Conservation (phyloP, 2,797 vertebrate genomes). For the Gallinago nigripennis region DNA sequence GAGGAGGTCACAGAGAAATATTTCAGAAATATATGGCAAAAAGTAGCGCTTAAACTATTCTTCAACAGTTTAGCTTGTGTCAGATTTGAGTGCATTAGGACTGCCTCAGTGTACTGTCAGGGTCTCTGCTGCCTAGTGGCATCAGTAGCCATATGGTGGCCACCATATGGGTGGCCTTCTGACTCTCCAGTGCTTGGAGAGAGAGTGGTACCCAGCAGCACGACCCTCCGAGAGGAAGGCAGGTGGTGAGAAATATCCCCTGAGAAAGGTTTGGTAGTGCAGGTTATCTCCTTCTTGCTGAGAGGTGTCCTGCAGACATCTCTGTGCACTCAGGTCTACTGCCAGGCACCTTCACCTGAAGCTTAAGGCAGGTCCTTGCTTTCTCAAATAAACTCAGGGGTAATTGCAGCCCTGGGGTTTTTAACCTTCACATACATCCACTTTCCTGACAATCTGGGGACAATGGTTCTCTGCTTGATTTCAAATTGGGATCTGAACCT, state of each 20-base stretch:
- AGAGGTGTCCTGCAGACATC: background rate
- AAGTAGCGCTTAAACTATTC: background rate
- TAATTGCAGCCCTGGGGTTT: background rate
- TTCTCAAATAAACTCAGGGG: background rate
- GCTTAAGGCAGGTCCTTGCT: background rate
- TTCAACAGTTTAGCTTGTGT: background rate
- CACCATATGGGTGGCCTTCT: accelerated
- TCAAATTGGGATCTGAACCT: background rate
- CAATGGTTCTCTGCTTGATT: background rate
- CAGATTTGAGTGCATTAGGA: background rate
- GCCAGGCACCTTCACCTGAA: background rate
- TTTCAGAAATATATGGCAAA: background rate
- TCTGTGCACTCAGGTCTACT: background rate
- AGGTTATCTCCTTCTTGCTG: background rate
- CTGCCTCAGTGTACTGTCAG: accelerated
- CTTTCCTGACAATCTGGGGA: background rate
- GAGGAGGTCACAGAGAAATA: background rate
- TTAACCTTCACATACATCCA: background rate
- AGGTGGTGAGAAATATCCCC: background rate
- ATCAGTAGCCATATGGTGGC: background rate
- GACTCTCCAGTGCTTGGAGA: accelerated
- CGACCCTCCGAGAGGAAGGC: background rate
- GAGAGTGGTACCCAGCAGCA: background rate
- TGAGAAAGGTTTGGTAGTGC: accelerated
- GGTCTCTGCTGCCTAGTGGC: background rate